Evolutionary conservation across 1,140 invertebrate species (phyloP), one percentile per base, ranked within the genome.

Genomic region (Drosophila paulistorum): DNA sequence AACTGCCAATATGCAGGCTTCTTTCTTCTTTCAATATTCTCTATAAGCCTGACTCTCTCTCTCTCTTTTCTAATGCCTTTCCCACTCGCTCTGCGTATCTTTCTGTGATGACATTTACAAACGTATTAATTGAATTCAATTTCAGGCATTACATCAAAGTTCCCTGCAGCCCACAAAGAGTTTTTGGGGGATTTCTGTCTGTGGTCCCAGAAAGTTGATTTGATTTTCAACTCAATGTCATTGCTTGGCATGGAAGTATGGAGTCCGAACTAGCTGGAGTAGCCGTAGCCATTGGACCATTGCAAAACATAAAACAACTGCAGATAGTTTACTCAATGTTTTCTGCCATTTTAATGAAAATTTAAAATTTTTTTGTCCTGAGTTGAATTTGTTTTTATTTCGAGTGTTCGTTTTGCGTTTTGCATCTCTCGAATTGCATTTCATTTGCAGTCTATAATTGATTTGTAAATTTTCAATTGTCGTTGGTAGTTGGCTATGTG

Each of bases 71-170:
- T 4, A 26, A 26, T 26, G 23, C 3, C 23, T 26, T 4, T 26
- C 23, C 23, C 4, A 4, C 23, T 26, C 3, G 3, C 3, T 0
- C 3, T 26, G 7, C 7, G 45, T 7, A 9, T 51, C 45, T 23
- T 51, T 23, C 45, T 11, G 9, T 51, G 65, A 61, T 74, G 77
- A 68, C 74, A 80, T 80, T 77, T 71, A 70, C 77, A 74, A 80
- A 80, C 68, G 76, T 70, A 83, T 83, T 83, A 83, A 83, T 83
- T 83, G 81, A 81, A 79, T 81, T 83, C 72, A 78, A 79, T 83
- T 83, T 79, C 57, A 66, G 23, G 42, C 42, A 75, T 74, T 69
- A 74, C 71, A 74, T 33, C 42, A 10, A 9, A 35, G 9, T 17
- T 14, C 11, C 33, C 6, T 48, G n/a, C 51, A 20, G 45, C 20